Evolutionary conservation across 2,888 invertebrate species (phyloP), one percentile per base, ranked within the genome.

Genomic region (Pegoplata infirma): DNA sequence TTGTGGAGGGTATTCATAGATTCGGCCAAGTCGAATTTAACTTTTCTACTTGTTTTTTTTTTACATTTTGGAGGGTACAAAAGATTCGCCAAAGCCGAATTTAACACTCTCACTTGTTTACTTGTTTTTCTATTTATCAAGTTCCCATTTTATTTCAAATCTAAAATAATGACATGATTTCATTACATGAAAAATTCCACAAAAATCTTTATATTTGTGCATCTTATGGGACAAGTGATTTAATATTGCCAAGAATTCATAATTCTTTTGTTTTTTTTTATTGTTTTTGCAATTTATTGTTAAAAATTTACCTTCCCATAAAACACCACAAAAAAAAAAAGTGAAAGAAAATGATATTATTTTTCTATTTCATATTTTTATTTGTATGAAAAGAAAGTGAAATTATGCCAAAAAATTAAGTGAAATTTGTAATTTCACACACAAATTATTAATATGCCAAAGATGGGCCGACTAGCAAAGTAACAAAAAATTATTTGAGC

Each of bases 331-430:
- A 3, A 53, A 32, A 21, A 3, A 53, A 32, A 51, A 55, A 73
- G 40, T 51, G 12, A 59, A 67, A 59, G 28, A 74, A 59, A 59
- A 59, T 59, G n/a, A n/a, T 51, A 44, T 8, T 21, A 14, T 21
- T 53, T 53, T 7, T n/a, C n/a, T n/a, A n/a, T n/a, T n/a, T n/a
- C n/a, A n/a, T n/a, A n/a, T 53, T 25, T 14, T 46, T 59, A 40
- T 36, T 56, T 49, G 55, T 25, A 3, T 36, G 16, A 40, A 53
- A 55, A 72, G 79, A 79, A 79, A 79, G 79, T 75, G 75, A 71
- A 67, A 79, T 67, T 75, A 68, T 66, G 67, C 51, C 56, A 63
- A 79, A 79, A 74, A 51, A 36, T 51, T 67, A 63, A 79, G 79
- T 63, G 75, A 79, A 75, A 75, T 58, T 79, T 63, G 6, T 40